These are phyloP conservation scores for Hirudo medicinalis DNA, from an alignment of 1,140 invertebrate species.

Conservation along the genomic window DNA sequence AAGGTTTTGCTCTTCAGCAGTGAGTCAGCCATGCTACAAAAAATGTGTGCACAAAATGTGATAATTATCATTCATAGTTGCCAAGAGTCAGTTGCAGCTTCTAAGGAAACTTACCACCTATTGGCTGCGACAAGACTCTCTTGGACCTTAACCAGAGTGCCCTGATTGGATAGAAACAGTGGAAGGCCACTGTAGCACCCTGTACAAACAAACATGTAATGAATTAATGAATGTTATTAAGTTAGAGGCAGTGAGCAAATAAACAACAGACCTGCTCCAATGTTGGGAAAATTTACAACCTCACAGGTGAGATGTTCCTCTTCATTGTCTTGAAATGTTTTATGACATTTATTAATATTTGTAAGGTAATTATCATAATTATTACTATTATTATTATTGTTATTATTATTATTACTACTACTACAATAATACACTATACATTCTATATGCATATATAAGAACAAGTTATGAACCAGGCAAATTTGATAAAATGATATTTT, in stretches of 20 bases:
- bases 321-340: not conserved
- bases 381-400: no score
- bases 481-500: no score
- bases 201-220: not conserved
- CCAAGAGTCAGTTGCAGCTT: no score
- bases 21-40: not conserved
- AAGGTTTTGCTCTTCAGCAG: constrained; percentile 3
- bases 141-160: constrained; percentile 11
- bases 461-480: no score
- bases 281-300: not conserved
- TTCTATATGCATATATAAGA: no score
- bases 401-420: no score
- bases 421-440: no score
- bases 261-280: not conserved
- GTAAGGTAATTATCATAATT: no score
- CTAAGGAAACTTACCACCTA: not conserved
- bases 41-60: not conserved
- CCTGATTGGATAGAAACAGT: constrained; percentile 7
- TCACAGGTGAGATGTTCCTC: not conserved
- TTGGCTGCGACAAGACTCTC: not conserved
- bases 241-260: not conserved
- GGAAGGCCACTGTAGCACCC: constrained; percentile 1
- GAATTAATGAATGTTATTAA: not conserved
- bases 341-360: no score
- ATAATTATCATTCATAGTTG: not conserved